Evolutionary conservation across 2,113 vertebrate genomes (phyloP).

Genomic region (Aptenodytes forsteri): DNA sequence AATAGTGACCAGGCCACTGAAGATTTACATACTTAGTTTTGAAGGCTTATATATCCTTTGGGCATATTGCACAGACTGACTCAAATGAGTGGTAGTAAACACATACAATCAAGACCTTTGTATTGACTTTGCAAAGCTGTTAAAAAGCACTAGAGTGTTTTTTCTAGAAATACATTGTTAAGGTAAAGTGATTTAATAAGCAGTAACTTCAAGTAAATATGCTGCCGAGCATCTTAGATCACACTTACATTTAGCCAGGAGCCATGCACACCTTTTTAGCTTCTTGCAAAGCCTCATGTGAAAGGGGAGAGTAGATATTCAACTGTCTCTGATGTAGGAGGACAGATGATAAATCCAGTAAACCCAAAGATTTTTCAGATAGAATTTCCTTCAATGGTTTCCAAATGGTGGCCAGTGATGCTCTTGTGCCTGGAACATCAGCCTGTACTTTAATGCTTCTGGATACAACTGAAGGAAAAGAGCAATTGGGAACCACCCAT

Average conservation of each 20-base stretch:
- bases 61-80: conserved; percentile 17
- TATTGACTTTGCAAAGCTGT: conserved; percentile 42
- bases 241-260: background rate
- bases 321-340: background rate
- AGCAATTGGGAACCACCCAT: background rate
- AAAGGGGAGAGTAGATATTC: background rate
- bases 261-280: background rate
- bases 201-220: conserved; percentile 10
- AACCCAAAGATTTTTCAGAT: background rate
- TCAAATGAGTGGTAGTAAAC: conserved; percentile 16
- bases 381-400: background rate
- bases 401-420: background rate
- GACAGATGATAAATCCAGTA: background rate
- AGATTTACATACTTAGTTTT: conserved; percentile 57
- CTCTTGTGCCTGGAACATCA: background rate
- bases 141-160: conserved; percentile 20
- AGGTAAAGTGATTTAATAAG: conserved; percentile 26
- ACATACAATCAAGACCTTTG: conserved; percentile 11
- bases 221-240: background rate
- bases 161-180: background rate
- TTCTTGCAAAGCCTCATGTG: background rate
- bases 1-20: conserved; percentile 13
- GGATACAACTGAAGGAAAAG: background rate
- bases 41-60: conserved; percentile 54
- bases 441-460: background rate